These are phyloP conservation scores for Tetraneura akinire DNA, from an alignment of 1,140 invertebrate species.

Conservation along the genomic window DNA sequence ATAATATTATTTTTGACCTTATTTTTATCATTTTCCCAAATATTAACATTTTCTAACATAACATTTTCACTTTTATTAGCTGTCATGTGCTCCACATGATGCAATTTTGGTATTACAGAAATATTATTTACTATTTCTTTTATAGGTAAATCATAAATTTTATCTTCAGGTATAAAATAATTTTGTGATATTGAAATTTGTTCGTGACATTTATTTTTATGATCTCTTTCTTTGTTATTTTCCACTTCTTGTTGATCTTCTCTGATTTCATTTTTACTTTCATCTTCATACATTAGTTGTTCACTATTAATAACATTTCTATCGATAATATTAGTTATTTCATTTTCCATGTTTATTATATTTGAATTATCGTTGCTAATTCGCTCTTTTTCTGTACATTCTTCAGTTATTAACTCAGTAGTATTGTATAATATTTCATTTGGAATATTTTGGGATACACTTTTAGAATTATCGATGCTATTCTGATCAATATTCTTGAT, in stretches of 20 bases:
- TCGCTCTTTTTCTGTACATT: background rate
- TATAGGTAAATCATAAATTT: background rate
- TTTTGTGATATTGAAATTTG: background rate
- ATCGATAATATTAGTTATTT: background rate
- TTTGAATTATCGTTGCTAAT: background rate
- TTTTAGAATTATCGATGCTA: background rate
- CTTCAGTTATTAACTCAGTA: background rate
- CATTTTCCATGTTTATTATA: background rate
- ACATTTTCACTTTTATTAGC: background rate
- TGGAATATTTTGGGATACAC: background rate
- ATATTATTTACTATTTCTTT: background rate
- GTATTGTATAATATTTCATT: background rate
- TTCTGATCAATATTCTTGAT: too few species aligned
- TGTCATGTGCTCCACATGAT: background rate
- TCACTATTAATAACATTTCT: too few species aligned
- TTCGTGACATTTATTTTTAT: background rate
- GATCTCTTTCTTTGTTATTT: background rate
- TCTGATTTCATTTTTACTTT: too few species aligned
- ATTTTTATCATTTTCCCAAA: background rate
- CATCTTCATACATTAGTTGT: too few species aligned
- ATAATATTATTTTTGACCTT: background rate
- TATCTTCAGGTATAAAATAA: background rate
- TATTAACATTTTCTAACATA: background rate
- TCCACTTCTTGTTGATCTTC: background rate
- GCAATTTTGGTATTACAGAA: background rate